These are phyloP conservation scores for Drosophila anceps DNA, from an alignment of 2,888 invertebrate species.

Conservation along the genomic window DNA sequence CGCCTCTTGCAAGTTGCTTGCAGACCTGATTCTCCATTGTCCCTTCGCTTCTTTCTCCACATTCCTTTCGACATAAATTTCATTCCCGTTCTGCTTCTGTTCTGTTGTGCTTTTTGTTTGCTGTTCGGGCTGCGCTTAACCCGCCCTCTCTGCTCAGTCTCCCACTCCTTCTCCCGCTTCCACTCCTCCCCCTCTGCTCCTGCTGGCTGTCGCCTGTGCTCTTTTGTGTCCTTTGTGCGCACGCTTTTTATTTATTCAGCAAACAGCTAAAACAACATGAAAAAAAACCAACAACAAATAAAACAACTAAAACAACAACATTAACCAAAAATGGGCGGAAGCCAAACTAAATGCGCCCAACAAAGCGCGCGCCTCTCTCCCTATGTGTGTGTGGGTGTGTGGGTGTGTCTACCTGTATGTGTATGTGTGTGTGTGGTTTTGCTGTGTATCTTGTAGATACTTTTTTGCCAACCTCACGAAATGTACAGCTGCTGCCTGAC, in stretches of 20 bases:
- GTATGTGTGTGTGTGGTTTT: slow-evolving; percentile 7
- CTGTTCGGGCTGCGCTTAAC: slow-evolving; percentile 2
- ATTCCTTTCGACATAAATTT: slow-evolving; percentile 1
- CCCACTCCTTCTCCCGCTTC: neutral
- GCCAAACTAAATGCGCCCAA: slow-evolving; percentile 48
- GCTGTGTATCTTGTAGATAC: slow-evolving; percentile 71
- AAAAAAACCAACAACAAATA: slow-evolving; percentile 13
- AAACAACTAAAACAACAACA: slow-evolving; percentile 35
- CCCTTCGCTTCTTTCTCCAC: neutral
- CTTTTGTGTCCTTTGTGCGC: slow-evolving; percentile 57
- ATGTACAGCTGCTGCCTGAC: slow-evolving; percentile 63
- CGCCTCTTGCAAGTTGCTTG: neutral
- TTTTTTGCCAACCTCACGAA: slow-evolving; percentile 66
- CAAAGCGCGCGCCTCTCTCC: slow-evolving; percentile 2
- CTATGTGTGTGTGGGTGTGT: neutral
- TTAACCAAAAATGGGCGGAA: slow-evolving; percentile 55
- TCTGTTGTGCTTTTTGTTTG: slow-evolving; percentile 10
- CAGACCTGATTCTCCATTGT: neutral
- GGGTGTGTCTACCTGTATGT: slow-evolving; percentile 7
- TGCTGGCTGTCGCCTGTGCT: slow-evolving; percentile 6
- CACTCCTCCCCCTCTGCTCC: neutral
- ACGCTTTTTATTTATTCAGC: slow-evolving; percentile 57
- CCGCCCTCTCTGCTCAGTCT: neutral
- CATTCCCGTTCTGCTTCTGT: neutral
- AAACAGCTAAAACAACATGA: slow-evolving; percentile 33